These are phyloP conservation scores for Pollenia griseotomentosa DNA, from an alignment of 2,888 invertebrate species.

Conservation along the genomic window DNA sequence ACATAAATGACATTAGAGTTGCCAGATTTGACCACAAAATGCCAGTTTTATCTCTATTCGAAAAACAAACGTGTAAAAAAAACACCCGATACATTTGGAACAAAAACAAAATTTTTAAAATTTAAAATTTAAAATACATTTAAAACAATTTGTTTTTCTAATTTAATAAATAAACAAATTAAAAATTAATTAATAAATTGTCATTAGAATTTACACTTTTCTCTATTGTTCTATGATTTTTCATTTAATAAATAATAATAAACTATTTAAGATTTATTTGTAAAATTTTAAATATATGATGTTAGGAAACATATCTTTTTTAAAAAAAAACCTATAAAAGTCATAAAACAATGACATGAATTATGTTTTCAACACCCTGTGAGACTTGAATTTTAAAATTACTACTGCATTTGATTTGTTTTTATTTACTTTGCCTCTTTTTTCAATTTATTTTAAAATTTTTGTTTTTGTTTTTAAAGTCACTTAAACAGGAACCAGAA, in stretches of 20 bases:
- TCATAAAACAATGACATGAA: constrained; percentile 49
- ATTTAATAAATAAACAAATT: too few species aligned
- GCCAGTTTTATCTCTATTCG: too few species aligned
- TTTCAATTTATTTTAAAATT: not conserved
- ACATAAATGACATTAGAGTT: too few species aligned
- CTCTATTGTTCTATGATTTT: not conserved
- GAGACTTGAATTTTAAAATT: constrained; percentile 61
- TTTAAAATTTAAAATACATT: too few species aligned
- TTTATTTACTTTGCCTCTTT: not conserved
- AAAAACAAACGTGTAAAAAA: too few species aligned
- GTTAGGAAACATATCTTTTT: constrained; percentile 42
- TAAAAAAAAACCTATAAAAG: constrained; percentile 44
- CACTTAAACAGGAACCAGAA: constrained; percentile 38
- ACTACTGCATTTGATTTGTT: constrained; percentile 7
- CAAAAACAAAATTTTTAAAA: too few species aligned
- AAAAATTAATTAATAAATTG: too few species aligned
- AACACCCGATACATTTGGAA: too few species aligned
- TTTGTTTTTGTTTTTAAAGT: not conserved
- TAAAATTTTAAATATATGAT: constrained; percentile 1
- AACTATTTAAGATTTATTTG: not conserved
- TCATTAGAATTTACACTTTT: not conserved
- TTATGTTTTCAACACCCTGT: constrained; percentile 69
- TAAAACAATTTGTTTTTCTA: too few species aligned
- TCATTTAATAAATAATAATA: too few species aligned
- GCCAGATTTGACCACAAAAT: too few species aligned